Percentiles rank a stretch among this genome's conserved stretches.
These are phyloP conservation scores for Gyrodactylus salaris DNA, from an alignment of 1,140 invertebrate genomes.

Conservation along the genomic window DNA sequence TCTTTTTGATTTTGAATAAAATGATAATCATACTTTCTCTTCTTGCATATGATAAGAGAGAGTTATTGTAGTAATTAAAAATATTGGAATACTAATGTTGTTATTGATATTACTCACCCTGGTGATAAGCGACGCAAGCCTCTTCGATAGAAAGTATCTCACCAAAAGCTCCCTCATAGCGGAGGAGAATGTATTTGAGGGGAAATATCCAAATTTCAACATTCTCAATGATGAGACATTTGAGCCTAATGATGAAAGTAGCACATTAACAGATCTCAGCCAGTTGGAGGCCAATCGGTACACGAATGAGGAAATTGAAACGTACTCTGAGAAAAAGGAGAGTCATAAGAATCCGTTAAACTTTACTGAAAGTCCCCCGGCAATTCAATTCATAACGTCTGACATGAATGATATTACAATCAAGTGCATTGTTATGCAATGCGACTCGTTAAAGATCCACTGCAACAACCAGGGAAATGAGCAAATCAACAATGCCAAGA, in stretches of 20 bases:
- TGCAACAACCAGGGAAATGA: background rate
- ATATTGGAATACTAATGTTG: too few relatives aligned
- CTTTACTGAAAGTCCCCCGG: background rate
- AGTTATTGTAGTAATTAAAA: too few relatives aligned
- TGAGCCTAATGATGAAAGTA: background rate
- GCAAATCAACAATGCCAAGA: background rate
- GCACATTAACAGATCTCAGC: background rate
- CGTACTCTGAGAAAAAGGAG: too few relatives aligned
- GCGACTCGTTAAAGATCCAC: background rate
- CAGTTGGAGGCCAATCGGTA: background rate
- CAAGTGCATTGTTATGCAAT: background rate
- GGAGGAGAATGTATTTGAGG: background rate
- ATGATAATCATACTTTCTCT: too few relatives aligned
- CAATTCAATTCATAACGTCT: background rate
- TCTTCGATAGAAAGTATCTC: too few relatives aligned
- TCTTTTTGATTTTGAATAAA: too few relatives aligned
- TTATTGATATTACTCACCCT: too few relatives aligned
- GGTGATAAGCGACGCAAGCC: too few relatives aligned
- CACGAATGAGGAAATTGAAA: background rate
- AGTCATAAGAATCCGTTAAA: background rate
- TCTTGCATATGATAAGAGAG: too few relatives aligned
- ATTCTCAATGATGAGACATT: background rate
- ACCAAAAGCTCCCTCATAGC: too few relatives aligned
- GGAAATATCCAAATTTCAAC: background rate
- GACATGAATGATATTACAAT: background rate